Base-by-base conservation (phyloP, 2,797 vertebrate species). In the Epinephelus malabaricus region DNA sequence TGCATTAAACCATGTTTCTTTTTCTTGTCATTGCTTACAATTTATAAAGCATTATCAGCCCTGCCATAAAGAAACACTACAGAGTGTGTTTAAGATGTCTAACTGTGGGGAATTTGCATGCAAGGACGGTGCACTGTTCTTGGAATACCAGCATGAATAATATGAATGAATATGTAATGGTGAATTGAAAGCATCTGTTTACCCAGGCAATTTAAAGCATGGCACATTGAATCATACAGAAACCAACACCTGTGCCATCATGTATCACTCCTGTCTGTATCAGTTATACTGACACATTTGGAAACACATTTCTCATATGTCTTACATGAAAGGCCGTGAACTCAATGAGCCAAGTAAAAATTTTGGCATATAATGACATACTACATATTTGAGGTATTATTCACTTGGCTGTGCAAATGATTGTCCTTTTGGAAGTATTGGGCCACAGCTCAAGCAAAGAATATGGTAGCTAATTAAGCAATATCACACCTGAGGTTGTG, bases 11-110 rank as follows among this genome's bases (percentile, higher is more conserved):
- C n/a, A 40, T 17, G 53, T 56, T 53, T 27, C 5, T 59, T 79
- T 66, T 43, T 34, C 10, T 49, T 80, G 47, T 50, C 15, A 25
- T 23, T 69, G n/a, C 54, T 74, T 15, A 11, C 21, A 73, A 38
- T 70, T 70, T 45, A 53, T 45, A 50, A 9, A 71, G 63, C 50
- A 60, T 60, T 63, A 64, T 8, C 45, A 53, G 43, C 8, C 23
- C 27, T 30, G 54, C 46, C 66, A 45, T 49, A 61, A 56, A 50
- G 43, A 79, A 76, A 30, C 4, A 51, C 10, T 18, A 38, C 47
- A 30, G 18, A 67, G 69, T 76, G 21, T 7, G 5, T 78, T 75
- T 83, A 69, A 69, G 60, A 75, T 73, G 63, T 74, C 45, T 51
- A 70, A 2, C 27, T 65, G 50, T 46, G 54, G 60, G 3, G 23